phyloP scores from a whole-genome alignment of 2,888 invertebrate species.

The Leptarthrus brevirostris region DNA sequence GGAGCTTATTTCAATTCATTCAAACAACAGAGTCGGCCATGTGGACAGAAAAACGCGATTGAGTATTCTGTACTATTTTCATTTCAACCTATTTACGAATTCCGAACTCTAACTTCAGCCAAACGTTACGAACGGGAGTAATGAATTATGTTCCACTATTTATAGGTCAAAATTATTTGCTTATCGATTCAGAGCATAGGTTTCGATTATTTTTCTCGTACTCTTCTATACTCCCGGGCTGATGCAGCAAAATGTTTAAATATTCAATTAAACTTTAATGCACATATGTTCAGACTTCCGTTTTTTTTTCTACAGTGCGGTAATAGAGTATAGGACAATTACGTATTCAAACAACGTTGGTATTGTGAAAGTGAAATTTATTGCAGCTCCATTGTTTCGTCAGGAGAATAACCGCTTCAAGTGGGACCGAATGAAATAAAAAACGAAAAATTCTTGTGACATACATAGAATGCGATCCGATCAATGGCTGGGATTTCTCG shows the following conservation, averaged over 20 bases:
- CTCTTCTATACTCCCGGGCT: neutral
- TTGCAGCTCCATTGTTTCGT: neutral
- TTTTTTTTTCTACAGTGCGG: neutral
- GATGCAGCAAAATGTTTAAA: neutral
- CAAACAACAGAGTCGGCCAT: too few relatives aligned
- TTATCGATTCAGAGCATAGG: neutral
- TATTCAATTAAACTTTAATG: neutral
- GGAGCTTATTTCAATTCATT: too few relatives aligned
- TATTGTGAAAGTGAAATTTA: neutral
- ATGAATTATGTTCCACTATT: neutral
- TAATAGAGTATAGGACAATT: neutral
- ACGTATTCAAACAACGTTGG: constrained; percentile 1
- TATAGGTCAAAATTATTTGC: neutral
- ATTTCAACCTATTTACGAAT: too few relatives aligned
- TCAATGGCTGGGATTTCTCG: too few relatives aligned
- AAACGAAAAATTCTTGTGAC: neutral
- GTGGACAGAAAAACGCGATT: too few relatives aligned
- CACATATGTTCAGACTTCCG: neutral
- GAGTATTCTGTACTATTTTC: too few relatives aligned
- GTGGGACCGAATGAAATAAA: neutral
- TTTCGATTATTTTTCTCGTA: neutral
- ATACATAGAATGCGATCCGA: too few relatives aligned
- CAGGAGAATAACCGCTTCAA: neutral
- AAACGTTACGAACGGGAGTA: too few relatives aligned
- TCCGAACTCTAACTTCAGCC: too few relatives aligned